Conservation (phyloP, 92 coral and sea anemone genomes). For the Palythoa heliodiscus region DNA sequence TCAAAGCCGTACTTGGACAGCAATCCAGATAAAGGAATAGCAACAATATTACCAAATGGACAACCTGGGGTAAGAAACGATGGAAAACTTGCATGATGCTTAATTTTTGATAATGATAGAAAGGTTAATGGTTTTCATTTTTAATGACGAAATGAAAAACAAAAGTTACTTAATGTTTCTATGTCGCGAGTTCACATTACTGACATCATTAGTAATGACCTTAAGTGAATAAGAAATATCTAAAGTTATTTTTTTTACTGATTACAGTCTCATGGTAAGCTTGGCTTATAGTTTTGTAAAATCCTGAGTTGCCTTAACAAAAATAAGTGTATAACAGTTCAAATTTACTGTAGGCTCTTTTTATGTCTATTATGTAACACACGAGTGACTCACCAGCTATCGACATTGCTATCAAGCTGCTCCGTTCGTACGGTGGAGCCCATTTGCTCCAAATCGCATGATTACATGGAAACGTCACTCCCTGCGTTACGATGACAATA, state of each 20-base stretch:
- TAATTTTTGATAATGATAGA: not conserved
- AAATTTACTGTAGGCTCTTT: no score
- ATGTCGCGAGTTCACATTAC: no score
- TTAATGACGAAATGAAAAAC: no score
- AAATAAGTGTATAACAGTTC: no score
- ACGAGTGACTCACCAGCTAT: conserved; percentile 80
- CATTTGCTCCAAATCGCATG: conserved; percentile 99
- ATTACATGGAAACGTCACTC: conserved; percentile 97
- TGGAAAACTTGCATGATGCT: not conserved
- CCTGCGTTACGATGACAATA: conserved; percentile 51
- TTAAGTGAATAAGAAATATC: no score
- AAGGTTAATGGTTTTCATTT: no score
- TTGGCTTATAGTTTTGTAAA: no score
- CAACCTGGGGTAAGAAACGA: conserved; percentile 59
- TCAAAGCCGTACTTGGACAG: conserved; percentile 96
- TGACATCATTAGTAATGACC: no score
- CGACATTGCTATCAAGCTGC: conserved; percentile 93
- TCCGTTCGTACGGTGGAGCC: conserved; percentile 95
- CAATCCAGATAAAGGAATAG: conserved; percentile 91
- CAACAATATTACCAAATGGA: conserved; percentile 97
- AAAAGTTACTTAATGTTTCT: no score
- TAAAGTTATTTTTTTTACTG: no score
- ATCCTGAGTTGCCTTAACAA: no score
- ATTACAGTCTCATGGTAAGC: no score
- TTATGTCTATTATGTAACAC: not conserved